Percentiles rank a stretch among this genome's conserved stretches.
These are phyloP conservation scores for Agrochola lota DNA, from an alignment of 2,888 invertebrate genomes.

Conservation along the genomic window DNA sequence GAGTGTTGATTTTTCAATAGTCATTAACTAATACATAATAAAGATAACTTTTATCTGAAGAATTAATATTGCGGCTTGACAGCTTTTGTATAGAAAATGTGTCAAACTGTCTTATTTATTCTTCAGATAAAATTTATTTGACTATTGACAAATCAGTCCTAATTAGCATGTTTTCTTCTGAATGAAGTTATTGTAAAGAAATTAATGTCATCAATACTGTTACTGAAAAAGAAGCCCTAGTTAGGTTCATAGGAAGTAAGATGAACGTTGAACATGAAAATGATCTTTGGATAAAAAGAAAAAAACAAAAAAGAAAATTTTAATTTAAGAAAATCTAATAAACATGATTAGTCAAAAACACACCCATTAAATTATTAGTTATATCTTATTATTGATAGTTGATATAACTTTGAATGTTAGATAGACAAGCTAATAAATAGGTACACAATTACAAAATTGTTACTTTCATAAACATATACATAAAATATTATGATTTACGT, in stretches of 20 bases:
- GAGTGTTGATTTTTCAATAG: neutral
- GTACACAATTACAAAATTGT: constrained; percentile 1
- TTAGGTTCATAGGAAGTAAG: constrained; percentile 55
- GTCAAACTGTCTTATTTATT: no score
- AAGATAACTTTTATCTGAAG: no score
- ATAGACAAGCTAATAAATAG: constrained; percentile 37
- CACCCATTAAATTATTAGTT: constrained; percentile 77
- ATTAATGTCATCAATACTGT: constrained; percentile 54
- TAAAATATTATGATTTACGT: constrained; percentile 22
- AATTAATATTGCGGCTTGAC: no score
- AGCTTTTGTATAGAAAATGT: no score
- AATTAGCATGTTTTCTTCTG: constrained; percentile 44
- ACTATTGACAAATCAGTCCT: no score
- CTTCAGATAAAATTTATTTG: no score
- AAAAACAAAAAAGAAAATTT: neutral
- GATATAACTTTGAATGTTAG: constrained; percentile 63
- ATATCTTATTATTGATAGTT: constrained; percentile 46
- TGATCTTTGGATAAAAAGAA: constrained; percentile 50
- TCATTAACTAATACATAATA: no score
- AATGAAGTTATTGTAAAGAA: constrained; percentile 56
- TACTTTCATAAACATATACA: constrained; percentile 11
- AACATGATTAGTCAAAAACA: constrained; percentile 84
- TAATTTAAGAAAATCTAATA: neutral
- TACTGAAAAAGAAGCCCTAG: constrained; percentile 55
- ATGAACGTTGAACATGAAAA: constrained; percentile 52